Conservation (phyloP, 1,140 invertebrate genomes). For the Holotrichia oblita region DNA sequence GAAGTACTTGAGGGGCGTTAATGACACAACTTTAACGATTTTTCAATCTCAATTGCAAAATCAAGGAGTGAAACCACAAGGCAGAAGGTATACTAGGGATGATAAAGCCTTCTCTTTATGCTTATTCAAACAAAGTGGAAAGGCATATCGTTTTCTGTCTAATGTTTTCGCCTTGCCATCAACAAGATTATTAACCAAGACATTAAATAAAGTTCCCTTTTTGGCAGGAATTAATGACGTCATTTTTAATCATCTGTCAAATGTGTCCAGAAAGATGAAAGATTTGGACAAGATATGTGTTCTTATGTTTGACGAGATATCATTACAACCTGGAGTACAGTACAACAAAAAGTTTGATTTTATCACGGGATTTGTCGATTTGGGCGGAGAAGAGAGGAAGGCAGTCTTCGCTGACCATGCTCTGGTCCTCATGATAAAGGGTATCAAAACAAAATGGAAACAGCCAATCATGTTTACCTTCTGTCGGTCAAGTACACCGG, state of each 20-base stretch:
- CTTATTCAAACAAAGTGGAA: constrained; percentile 53
- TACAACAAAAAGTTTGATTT: constrained; percentile 44
- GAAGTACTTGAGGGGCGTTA: no score
- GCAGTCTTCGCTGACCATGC: constrained; percentile 49
- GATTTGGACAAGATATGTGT: constrained; percentile 39
- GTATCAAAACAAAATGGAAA: constrained; percentile 46
- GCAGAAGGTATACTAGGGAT: neutral
- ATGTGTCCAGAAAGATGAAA: constrained; percentile 1
- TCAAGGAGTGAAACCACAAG: no score
- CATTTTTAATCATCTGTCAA: constrained; percentile 7
- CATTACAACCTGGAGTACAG: constrained; percentile 38
- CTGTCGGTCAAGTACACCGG: neutral
- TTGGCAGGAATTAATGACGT: constrained; percentile 50
- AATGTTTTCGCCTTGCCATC: constrained; percentile 49
- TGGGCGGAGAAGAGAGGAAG: constrained; percentile 36
- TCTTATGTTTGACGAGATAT: no score
- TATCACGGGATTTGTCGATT: constrained; percentile 51
- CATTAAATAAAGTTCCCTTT: constrained; percentile 50
- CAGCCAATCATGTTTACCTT: constrained; percentile 45
- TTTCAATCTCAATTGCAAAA: no score
- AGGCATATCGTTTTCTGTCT: constrained; percentile 49
- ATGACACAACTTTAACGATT: no score
- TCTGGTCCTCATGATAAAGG: constrained; percentile 48
- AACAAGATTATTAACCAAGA: constrained; percentile 46
- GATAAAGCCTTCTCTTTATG: constrained; percentile 43